These are phyloP conservation scores for Leptopterna dolabrata DNA, from an alignment of 2,888 invertebrate species.

Conservation along the genomic window DNA sequence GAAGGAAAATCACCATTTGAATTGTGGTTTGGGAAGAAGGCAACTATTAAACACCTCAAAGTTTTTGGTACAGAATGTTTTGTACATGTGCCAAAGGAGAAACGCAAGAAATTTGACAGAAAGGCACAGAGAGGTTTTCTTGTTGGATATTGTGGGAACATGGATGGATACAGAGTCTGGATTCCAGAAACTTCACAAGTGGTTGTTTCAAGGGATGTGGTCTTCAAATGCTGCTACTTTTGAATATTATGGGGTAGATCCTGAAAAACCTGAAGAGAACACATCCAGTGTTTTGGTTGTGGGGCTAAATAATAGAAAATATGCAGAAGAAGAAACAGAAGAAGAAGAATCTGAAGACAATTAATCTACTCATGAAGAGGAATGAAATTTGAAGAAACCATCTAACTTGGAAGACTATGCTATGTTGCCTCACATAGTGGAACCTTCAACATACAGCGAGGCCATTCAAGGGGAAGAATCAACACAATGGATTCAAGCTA, in stretches of 20 bases:
- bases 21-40: neutral
- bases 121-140: conserved; percentile 13
- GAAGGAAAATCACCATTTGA: conserved; percentile 27
- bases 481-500: conserved; percentile 61
- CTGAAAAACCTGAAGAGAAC: neutral
- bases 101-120: conserved; percentile 29
- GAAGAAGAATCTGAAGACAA: too few species aligned
- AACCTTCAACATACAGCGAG: too few species aligned
- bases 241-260: neutral
- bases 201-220: conserved; percentile 40
- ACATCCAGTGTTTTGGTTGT: neutral
- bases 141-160: conserved; percentile 33
- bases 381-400: too few species aligned
- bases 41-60: neutral
- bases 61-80: conserved; percentile 28
- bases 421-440: too few species aligned
- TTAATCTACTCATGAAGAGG: too few species aligned
- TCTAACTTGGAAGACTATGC: too few species aligned
- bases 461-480: neutral
- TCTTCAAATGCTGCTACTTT: conserved; percentile 42
- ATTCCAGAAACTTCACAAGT: neutral
- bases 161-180: conserved; percentile 36
- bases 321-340: neutral
- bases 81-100: conserved; percentile 39
- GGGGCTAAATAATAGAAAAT: too few species aligned